Base-by-base conservation (phyloP, 92 coral and sea anemone genomes). In the Porites divaricata region DNA sequence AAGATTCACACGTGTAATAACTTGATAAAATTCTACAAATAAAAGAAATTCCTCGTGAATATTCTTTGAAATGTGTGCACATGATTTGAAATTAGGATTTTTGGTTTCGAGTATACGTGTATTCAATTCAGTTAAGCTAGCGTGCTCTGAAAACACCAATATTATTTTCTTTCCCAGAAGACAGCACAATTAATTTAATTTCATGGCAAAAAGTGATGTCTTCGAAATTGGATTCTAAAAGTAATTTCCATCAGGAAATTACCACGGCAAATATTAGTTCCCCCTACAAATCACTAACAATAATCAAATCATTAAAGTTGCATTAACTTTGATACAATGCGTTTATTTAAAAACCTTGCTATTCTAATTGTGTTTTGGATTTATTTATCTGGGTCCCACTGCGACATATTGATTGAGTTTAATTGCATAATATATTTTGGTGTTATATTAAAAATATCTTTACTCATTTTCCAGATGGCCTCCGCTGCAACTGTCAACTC, bases 401-500 rank as follows among this genome's bases (percentile, higher is more conserved):
- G 86, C 62, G 86, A 17, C 16, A 58, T 61, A 68, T 61, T 63
- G 73, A 59, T 82, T 63, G 28, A 63, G 57, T 57, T 72, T 73
- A 73, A 72, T 72, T 49, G 21, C 15, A 28, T 1, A 45, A 56
- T 15, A 9, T 58, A 20, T 49, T 62, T 72, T 26, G 71, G 79
- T 82, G 72, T 8, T 49, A 61, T 64, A 50, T 72, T 72, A 59
- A 72, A 73, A 82, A 22, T 49, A 2, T 20, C 78, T 82, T 63
- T 61, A 15, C 79, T 82, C 63, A 82, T 70, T 53, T 82, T 62
- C 79, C 93, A 97, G 99, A 95, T 91, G 95, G 95, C 73, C 95
- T 89, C 13, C 88, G 94, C 14, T 95, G 99, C 86, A 95, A 94
- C 78, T 97, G 99, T 82, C 96, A 95, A 68, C 92, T 89, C 72